Evolutionary conservation across 2,113 vertebrate genomes (phyloP), one percentile per base, ranked within the genome.

Genomic region (Eurystomus gularis): DNA sequence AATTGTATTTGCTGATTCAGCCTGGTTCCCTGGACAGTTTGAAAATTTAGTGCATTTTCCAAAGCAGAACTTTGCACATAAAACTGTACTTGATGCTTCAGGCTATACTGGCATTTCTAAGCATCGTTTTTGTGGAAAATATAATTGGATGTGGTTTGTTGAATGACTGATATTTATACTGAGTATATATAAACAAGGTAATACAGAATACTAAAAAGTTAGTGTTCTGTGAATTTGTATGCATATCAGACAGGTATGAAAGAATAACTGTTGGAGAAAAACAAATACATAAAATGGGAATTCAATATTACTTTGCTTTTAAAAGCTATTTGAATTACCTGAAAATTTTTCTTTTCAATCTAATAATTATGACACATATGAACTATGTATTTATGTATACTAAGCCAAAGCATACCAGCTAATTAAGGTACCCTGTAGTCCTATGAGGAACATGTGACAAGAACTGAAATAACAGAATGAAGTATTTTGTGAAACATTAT

Each of bases 1-100:
- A 49, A 69, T n/a, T 62, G 62, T 89, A 86, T 77, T 64, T 91
- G 82, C 39, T 66, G 35, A 44, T 89, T 96, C 76, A 81, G 81
- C 85, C 85, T 69, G 65, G 46, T 94, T 97, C 82, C 91, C 79
- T 68, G 44, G 73, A 82, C 70, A 92, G 54, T 72, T 91, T 66
- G 26, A 96, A 97, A 81, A 52, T 95, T 95, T 89, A 97, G 76
- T 88, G 68, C 80, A 82, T 97, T 98, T 97, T 97, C 79, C 82
- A 91, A 96, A 96, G 21, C 15, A 57, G 66, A 97, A 86, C 92
- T 97, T 97, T 95, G 65, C 97, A 98, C 98, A 96, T 98, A 98
- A 97, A 96, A 98, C 8, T 21, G 12, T 19, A 18, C 8, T 73
- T 37, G 25, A 25, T 62, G 17, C 19, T 86, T 52, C 8, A 1